Percentiles rank a stretch among this genome's conserved stretches.
These are phyloP conservation scores for Ochropleura plecta DNA, from an alignment of 2,888 invertebrate species.

Conservation along the genomic window DNA sequence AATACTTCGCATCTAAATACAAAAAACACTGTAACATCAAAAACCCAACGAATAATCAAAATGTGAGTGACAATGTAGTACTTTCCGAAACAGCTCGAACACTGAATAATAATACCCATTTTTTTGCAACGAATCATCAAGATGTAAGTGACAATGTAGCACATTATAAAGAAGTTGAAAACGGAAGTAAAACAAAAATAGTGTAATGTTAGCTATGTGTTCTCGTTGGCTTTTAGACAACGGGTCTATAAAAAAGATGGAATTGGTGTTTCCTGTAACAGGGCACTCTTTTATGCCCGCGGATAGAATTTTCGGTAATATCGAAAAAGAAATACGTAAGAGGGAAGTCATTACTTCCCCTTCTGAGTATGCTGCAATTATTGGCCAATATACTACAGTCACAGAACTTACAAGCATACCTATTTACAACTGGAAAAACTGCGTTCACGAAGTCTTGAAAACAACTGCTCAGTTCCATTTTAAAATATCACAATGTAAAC, in stretches of 20 bases:
- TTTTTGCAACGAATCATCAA: slow-evolving; percentile 35
- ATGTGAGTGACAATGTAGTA: slow-evolving; percentile 35
- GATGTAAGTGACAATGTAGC: slow-evolving; percentile 34
- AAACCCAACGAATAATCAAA: slow-evolving; percentile 31
- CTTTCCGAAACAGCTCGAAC: too few relatives aligned
- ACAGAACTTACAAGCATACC: slow-evolving; percentile 21
- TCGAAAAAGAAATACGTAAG: slow-evolving; percentile 5
- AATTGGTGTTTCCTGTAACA: too few relatives aligned
- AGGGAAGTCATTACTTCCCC: slow-evolving; percentile 7
- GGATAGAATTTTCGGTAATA: neutral
- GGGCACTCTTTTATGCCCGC: too few relatives aligned
- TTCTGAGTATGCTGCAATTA: slow-evolving; percentile 21
- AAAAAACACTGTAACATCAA: slow-evolving; percentile 19
- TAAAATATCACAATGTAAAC: slow-evolving; percentile 32
- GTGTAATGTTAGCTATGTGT: too few relatives aligned
- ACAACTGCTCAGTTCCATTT: slow-evolving; percentile 31
- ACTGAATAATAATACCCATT: too few relatives aligned
- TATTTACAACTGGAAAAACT: slow-evolving; percentile 23
- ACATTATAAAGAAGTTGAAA: slow-evolving; percentile 11
- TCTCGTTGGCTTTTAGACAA: too few relatives aligned
- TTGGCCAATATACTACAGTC: slow-evolving; percentile 26
- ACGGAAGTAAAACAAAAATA: too few relatives aligned
- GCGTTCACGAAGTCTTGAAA: slow-evolving; percentile 24
- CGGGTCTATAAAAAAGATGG: too few relatives aligned
- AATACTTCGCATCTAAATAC: slow-evolving; percentile 33